Percentiles rank a stretch among this genome's conserved stretches.
Evolutionary conservation across 2,888 invertebrate species (phyloP).

Genomic region (Blomia tropicalis): DNA sequence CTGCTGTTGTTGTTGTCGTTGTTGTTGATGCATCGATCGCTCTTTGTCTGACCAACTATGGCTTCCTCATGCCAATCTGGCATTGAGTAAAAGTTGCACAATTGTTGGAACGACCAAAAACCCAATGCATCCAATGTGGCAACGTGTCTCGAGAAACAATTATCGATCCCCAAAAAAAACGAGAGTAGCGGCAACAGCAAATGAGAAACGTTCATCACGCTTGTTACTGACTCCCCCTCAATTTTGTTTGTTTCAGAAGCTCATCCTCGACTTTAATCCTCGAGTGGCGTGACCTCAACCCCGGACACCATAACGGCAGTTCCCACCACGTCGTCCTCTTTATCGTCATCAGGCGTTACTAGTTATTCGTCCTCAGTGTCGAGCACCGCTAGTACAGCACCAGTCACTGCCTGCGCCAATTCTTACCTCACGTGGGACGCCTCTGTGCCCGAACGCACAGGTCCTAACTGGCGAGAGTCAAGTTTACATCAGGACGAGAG

Average conservation of each 20-base stretch:
- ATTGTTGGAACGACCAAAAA: background rate
- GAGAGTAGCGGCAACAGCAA: background rate
- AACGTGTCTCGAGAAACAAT: background rate
- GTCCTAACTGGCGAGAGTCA: constrained; percentile 4
- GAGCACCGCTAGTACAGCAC: constrained; percentile 8
- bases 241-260: background rate
- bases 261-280: background rate
- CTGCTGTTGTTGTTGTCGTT: too few species aligned
- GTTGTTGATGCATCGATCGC: constrained; percentile 6
- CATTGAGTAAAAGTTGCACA: too few species aligned
- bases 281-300: background rate
- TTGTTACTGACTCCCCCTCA: background rate
- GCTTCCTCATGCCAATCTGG: too few species aligned
- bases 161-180: constrained; percentile 3
- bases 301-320: constrained; percentile 10
- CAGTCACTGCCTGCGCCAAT: constrained; percentile 9
- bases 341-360: background rate
- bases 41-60: constrained; percentile 1
- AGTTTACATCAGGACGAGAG: background rate
- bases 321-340: background rate
- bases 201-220: background rate
- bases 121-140: background rate
- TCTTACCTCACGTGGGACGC: background rate
- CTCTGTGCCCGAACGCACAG: constrained; percentile 12
- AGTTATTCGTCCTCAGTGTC: constrained; percentile 3